Conservation (phyloP, 2,888 invertebrate species). For the Andrena marginata region DNA sequence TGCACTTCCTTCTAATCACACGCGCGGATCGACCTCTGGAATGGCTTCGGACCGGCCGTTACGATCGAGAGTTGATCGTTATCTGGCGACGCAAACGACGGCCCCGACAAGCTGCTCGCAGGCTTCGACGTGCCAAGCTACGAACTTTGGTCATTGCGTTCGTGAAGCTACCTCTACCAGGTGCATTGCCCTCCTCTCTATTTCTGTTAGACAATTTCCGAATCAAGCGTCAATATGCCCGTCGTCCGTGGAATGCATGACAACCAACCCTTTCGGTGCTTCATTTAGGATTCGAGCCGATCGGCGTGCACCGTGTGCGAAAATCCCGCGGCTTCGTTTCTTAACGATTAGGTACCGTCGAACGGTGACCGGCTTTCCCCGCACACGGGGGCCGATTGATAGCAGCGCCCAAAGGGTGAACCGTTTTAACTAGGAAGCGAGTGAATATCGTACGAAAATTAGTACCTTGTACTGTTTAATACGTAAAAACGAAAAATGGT, state of each 20-base stretch:
- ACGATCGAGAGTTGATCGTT: constrained; percentile 18
- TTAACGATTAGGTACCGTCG: neutral
- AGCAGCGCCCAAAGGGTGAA: constrained; percentile 18
- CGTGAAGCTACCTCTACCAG: constrained; percentile 68
- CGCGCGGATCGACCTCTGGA: constrained; percentile 17
- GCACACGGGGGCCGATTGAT: neutral
- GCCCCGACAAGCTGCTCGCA: constrained; percentile 35
- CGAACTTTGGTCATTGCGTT: constrained; percentile 73
- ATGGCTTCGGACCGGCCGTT: constrained; percentile 8
- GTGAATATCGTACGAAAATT: constrained; percentile 21
- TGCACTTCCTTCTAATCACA: constrained; percentile 71
- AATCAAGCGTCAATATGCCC: constrained; percentile 54
- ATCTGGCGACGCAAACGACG: constrained; percentile 29
- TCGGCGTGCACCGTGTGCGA: neutral
- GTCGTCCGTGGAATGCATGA: constrained; percentile 45
- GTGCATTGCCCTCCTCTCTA: constrained; percentile 54
- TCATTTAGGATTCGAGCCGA: constrained; percentile 5
- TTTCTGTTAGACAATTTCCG: constrained; percentile 58
- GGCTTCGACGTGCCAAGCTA: constrained; percentile 36
- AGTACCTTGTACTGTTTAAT: constrained; percentile 12
- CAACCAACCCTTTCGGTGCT: constrained; percentile 30
- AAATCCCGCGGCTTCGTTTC: neutral
- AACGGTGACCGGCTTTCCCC: neutral
- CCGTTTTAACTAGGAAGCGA: constrained; percentile 27
- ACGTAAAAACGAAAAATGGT: constrained; percentile 10